Evolutionary conservation across 2,797 vertebrate species (phyloP).

Genomic region (Hipposideros larvatus): DNA sequence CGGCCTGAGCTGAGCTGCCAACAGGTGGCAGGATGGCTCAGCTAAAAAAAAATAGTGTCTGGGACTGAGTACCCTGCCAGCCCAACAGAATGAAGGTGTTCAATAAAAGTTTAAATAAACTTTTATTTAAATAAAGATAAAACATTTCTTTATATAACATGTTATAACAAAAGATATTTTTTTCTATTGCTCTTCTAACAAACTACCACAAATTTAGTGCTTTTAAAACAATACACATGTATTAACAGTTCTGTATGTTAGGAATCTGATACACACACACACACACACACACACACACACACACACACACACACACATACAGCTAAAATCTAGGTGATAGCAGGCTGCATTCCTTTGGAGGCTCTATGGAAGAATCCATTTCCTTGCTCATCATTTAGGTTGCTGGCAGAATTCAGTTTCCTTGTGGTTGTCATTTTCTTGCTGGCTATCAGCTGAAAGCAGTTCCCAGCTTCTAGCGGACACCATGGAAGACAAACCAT

Average conservation of each 20-base stretch:
- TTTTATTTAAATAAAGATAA: background rate
- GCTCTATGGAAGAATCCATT: background rate
- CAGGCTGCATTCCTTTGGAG: background rate
- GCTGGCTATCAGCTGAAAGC: background rate
- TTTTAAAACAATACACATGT: background rate
- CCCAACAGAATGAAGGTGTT: background rate
- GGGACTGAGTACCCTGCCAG: background rate
- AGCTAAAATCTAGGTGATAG: background rate
- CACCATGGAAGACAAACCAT: background rate
- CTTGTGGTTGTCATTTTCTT: background rate
- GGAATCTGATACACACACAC: background rate
- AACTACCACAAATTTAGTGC: background rate
- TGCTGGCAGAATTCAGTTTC: background rate
- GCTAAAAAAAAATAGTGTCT: background rate
- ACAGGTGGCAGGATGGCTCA: too few relatives aligned
- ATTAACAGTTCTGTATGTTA: background rate
- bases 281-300: too few relatives aligned
- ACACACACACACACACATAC: too few relatives aligned
- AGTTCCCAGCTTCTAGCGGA: background rate
- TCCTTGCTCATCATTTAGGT: background rate
- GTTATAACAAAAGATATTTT: background rate
- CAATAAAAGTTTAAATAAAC: background rate
- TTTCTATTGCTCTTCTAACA: background rate
- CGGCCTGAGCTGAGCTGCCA: too few relatives aligned
- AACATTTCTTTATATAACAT: background rate